phyloP scores from a whole-genome alignment of 2,113 vertebrate species.

The Gallinago paraguaiae region DNA sequence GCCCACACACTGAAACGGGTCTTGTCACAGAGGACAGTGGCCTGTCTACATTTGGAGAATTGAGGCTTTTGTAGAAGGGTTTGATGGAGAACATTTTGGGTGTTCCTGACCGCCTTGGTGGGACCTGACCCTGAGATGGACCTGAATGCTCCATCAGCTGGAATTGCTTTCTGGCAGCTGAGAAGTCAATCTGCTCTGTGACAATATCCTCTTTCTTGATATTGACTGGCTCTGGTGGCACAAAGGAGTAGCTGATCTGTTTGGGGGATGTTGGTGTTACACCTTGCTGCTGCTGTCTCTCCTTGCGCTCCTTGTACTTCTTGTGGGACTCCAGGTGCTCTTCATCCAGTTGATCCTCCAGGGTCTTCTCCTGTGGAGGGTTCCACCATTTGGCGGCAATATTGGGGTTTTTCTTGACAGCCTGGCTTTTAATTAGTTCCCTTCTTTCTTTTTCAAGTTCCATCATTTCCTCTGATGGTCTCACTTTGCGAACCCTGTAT shows the following conservation, averaged over 20 bases:
- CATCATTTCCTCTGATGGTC: conserved; percentile 89
- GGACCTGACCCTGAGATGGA: conserved; percentile 47
- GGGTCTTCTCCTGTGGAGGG: conserved; percentile 88
- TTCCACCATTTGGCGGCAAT: conserved; percentile 98
- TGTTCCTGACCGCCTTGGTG: conserved; percentile 78
- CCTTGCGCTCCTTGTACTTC: conserved; percentile 94
- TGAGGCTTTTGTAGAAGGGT: conserved; percentile 86
- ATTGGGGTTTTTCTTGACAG: conserved; percentile 92
- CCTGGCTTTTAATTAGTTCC: conserved; percentile 93
- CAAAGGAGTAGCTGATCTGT: conserved; percentile 32
- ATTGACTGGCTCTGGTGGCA: conserved; percentile 49
- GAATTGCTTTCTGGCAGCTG: conserved; percentile 90
- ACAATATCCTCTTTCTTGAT: conserved; percentile 86
- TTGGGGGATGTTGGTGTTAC: conserved; percentile 24
- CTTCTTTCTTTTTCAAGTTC: conserved; percentile 93
- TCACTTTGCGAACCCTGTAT: conserved; percentile 85
- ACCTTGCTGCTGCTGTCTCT: conserved; percentile 79
- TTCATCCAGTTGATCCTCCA: conserved; percentile 91
- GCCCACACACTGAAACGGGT: neutral
- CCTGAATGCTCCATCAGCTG: conserved; percentile 83
- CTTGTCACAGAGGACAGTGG: conserved; percentile 51
- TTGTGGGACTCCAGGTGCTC: conserved; percentile 91
- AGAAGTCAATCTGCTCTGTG: conserved; percentile 94
- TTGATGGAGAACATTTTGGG: conserved; percentile 89
- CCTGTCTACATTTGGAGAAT: conserved; percentile 67